Percentiles rank a stretch among this genome's conserved stretches.
phyloP scores from a whole-genome alignment of 2,888 invertebrate species.

The Athripsodes cinereus region DNA sequence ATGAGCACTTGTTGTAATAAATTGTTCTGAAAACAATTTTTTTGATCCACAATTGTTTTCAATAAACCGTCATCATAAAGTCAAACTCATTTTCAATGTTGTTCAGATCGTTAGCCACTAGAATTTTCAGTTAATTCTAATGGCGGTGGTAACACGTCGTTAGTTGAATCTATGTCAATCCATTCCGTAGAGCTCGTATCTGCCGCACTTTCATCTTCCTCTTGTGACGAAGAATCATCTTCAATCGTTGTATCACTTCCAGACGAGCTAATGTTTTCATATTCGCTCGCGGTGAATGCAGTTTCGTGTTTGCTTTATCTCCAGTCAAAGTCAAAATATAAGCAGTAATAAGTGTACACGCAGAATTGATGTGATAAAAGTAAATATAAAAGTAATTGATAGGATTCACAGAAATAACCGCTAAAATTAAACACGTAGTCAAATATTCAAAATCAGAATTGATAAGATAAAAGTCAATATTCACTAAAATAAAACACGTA shows the following conservation, averaged over 20 bases:
- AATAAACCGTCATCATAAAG: constrained; percentile 18
- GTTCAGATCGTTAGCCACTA: constrained; percentile 9
- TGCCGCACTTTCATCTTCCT: constrained; percentile 7
- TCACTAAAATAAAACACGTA: too few species aligned
- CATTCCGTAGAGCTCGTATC: constrained; percentile 5
- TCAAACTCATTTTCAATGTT: constrained; percentile 11
- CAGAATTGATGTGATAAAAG: too few species aligned
- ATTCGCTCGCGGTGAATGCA: constrained; percentile 4
- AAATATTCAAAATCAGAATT: too few species aligned
- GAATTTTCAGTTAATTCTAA: constrained; percentile 19
- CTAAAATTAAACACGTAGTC: too few species aligned
- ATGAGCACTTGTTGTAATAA: constrained; percentile 1
- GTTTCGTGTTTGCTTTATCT: constrained; percentile 8
- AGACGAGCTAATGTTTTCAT: constrained; percentile 17
- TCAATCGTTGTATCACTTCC: constrained; percentile 17
- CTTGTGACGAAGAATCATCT: constrained; percentile 10
- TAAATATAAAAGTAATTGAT: neutral
- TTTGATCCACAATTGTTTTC: constrained; percentile 16
- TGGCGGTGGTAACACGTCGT: constrained; percentile 10
- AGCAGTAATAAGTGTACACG: neutral
- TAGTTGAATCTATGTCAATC: constrained; percentile 8
- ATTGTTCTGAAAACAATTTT: constrained; percentile 18
- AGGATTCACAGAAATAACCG: constrained; percentile 1
- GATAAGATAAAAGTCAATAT: too few species aligned
- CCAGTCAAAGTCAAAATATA: neutral